Conservation (phyloP, 2,888 invertebrate species). For the Drosophila meridionalis region DNA sequence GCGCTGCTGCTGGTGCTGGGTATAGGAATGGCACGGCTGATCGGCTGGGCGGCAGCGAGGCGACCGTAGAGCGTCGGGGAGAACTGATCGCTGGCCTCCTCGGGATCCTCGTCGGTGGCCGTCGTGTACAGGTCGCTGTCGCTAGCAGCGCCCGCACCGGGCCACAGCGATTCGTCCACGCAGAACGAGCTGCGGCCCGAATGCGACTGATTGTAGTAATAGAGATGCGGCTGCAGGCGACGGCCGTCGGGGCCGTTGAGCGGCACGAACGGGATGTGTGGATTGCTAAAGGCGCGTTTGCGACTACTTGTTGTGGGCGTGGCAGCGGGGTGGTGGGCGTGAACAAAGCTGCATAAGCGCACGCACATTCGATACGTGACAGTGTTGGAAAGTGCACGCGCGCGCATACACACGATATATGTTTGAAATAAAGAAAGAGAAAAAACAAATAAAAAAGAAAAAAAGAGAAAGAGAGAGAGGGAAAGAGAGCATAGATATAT, state of each 20-base stretch:
- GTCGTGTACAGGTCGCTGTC: slow-evolving; percentile 63
- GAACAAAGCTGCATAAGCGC: slow-evolving; percentile 41
- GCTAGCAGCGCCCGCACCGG: slow-evolving; percentile 43
- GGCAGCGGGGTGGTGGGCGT: slow-evolving; percentile 12
- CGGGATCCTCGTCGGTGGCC: slow-evolving; percentile 55
- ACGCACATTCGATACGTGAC: neutral
- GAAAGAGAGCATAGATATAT: slow-evolving; percentile 44
- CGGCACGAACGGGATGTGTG: slow-evolving; percentile 67
- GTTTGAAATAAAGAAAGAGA: slow-evolving; percentile 18
- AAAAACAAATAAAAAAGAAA: slow-evolving; percentile 15
- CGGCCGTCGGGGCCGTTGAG: slow-evolving; percentile 36
- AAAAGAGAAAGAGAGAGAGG: slow-evolving; percentile 40
- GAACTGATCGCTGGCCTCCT: slow-evolving; percentile 79
- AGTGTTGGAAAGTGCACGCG: slow-evolving; percentile 49
- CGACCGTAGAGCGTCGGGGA: slow-evolving; percentile 77
- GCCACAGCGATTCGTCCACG: slow-evolving; percentile 76
- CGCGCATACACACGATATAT: slow-evolving; percentile 15
- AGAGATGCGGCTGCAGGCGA: slow-evolving; percentile 60
- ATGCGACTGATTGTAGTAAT: slow-evolving; percentile 70
- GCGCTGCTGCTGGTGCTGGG: slow-evolving; percentile 71
- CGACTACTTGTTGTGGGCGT: slow-evolving; percentile 50
- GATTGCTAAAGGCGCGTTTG: slow-evolving; percentile 82
- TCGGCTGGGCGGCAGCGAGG: slow-evolving; percentile 18
- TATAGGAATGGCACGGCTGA: slow-evolving; percentile 80
- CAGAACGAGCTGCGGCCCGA: slow-evolving; percentile 81